phyloP scores from a whole-genome alignment of 2,888 invertebrate genomes.

The Sisyra nigra region DNA sequence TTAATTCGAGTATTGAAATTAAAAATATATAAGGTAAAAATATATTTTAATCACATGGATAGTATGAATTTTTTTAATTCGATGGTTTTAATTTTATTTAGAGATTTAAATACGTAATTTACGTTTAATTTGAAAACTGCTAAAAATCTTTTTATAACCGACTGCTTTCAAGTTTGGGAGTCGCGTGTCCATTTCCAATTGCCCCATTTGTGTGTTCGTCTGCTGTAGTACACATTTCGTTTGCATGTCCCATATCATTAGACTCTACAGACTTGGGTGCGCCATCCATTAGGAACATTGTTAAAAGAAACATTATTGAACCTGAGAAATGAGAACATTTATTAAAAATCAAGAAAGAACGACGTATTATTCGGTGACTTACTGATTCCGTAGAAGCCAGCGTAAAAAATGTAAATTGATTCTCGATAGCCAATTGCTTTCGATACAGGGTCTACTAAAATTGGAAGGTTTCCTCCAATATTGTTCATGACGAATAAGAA shows the following conservation, averaged over 20 bases:
- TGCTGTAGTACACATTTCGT: background rate
- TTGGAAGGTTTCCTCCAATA: slow-evolving; percentile 78
- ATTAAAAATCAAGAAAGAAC: too few relatives aligned
- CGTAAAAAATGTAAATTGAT: slow-evolving; percentile 75
- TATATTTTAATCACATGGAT: too few relatives aligned
- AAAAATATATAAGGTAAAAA: too few relatives aligned
- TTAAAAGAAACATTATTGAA: slow-evolving; percentile 64
- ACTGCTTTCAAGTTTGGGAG: too few relatives aligned
- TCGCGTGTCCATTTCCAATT: too few relatives aligned
- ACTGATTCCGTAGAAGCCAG: slow-evolving; percentile 76
- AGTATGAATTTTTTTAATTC: too few relatives aligned
- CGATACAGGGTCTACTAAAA: slow-evolving; percentile 71
- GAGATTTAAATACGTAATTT: too few relatives aligned
- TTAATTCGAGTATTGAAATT: too few relatives aligned
- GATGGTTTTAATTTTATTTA: too few relatives aligned
- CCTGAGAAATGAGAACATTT: slow-evolving; percentile 37
- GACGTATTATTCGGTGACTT: slow-evolving; percentile 26
- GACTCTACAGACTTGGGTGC: slow-evolving; percentile 16
- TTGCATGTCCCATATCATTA: slow-evolving; percentile 19
- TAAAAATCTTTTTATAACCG: too few relatives aligned
- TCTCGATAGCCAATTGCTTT: slow-evolving; percentile 69
- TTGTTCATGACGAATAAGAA: slow-evolving; percentile 89
- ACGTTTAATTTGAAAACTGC: too few relatives aligned
- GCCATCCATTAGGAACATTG: slow-evolving; percentile 68
- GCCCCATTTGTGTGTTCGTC: background rate